A percentile compares a stretch with the other conserved stretches of the same genome.
Conservation (phyloP, 2,888 invertebrate genomes). For the Amitus sp. region DNA sequence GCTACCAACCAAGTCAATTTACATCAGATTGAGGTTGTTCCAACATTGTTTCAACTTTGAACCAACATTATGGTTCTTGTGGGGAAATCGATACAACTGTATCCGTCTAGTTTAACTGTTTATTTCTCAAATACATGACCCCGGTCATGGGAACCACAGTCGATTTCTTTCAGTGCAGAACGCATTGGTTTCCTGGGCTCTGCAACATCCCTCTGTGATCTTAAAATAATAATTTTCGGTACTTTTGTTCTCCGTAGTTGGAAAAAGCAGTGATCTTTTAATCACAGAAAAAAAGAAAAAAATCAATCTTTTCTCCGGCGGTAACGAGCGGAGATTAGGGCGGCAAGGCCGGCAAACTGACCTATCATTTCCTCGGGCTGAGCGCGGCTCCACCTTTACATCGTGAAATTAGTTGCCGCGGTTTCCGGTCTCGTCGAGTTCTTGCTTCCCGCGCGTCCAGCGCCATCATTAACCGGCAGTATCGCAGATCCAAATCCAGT, state of each 20-base stretch:
- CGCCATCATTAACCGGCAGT: slow-evolving; percentile 50
- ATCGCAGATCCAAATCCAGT: slow-evolving; percentile 35
- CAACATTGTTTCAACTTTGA: too few species aligned
- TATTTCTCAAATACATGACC: too few species aligned
- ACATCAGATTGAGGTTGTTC: too few species aligned
- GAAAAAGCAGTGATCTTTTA: slow-evolving; percentile 35
- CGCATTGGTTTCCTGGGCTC: too few species aligned
- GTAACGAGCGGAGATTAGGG: slow-evolving; percentile 44
- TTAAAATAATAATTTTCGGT: too few species aligned
- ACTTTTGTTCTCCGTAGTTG: not conserved
- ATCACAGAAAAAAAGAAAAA: slow-evolving; percentile 41
- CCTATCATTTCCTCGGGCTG: slow-evolving; percentile 46
- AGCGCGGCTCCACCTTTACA: slow-evolving; percentile 53
- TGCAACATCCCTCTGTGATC: too few species aligned
- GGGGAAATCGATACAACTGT: too few species aligned
- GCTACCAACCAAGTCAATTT: too few species aligned
- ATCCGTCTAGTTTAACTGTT: too few species aligned
- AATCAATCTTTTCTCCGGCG: slow-evolving; percentile 35
- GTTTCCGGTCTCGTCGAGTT: slow-evolving; percentile 56
- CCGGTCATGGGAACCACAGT: too few species aligned
- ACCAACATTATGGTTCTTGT: too few species aligned
- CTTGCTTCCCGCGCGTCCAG: slow-evolving; percentile 33
- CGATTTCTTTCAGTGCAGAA: too few species aligned
- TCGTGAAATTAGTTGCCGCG: slow-evolving; percentile 56
- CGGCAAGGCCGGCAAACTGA: slow-evolving; percentile 48